Percentiles rank a stretch among this genome's conserved stretches.
Conservation (phyloP, 2,113 vertebrate species). For the Corydoras maculifer region DNA sequence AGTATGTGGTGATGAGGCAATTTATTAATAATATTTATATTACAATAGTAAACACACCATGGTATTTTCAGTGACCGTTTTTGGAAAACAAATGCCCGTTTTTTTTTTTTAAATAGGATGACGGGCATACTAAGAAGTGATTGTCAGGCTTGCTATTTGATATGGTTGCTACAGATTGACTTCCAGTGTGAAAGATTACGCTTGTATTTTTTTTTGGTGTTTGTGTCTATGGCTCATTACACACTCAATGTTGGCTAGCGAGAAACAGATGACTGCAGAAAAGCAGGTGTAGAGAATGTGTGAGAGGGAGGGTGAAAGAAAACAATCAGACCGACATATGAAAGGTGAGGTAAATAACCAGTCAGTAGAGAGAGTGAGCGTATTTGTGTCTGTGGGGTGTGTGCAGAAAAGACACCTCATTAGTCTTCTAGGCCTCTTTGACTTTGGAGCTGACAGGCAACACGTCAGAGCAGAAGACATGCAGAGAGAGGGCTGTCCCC, state of each 20-base stretch:
- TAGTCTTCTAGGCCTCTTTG: conserved; percentile 45
- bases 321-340: conserved; percentile 53
- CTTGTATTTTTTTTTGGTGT: conserved; percentile 37
- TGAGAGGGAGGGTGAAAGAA: conserved; percentile 25
- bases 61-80: too few species aligned
- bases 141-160: too few species aligned
- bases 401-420: conserved; percentile 50
- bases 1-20: too few species aligned
- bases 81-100: too few species aligned
- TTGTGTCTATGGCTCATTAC: conserved; percentile 62
- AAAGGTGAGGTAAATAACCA: conserved; percentile 60
- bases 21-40: too few species aligned
- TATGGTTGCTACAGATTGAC: too few species aligned
- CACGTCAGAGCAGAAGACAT: conserved; percentile 46
- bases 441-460: conserved; percentile 28
- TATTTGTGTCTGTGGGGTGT: conserved; percentile 43
- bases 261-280: conserved; percentile 58
- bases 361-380: conserved; percentile 36
- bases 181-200: too few species aligned
- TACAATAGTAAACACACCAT: too few species aligned
- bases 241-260: conserved; percentile 52
- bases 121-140: too few species aligned
- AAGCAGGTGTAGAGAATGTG: conserved; percentile 14
- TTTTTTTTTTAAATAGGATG: too few species aligned
- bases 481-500: conserved; percentile 31